These are phyloP conservation scores for Serinus canaria DNA, from an alignment of 2,113 vertebrate genomes.

Conservation along the genomic window DNA sequence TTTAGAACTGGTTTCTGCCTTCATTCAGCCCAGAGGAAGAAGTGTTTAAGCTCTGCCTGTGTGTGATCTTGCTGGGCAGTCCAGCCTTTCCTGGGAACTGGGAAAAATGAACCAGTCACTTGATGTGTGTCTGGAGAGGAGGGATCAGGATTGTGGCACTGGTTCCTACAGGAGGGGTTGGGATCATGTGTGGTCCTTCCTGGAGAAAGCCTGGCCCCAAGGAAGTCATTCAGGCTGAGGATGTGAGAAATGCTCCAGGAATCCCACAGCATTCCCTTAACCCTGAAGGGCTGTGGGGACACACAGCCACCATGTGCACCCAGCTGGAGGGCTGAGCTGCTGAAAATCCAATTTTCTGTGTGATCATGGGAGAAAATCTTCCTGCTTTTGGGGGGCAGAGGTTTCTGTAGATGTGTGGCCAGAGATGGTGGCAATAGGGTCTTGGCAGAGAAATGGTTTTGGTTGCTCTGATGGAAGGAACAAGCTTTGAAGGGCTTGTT, in stretches of 20 bases:
- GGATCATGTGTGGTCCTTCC: neutral
- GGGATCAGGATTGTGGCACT: neutral
- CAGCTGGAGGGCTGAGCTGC: neutral
- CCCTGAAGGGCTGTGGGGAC: neutral
- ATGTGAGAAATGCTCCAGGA: neutral
- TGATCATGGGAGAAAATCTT: accelerated
- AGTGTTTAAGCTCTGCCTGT: neutral
- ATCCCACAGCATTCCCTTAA: neutral
- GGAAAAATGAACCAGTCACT: neutral
- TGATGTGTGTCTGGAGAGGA: neutral
- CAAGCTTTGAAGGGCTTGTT: neutral
- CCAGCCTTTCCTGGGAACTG: neutral
- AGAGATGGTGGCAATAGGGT: neutral
- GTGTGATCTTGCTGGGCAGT: neutral
- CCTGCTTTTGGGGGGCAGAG: neutral
- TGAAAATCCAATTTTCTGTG: neutral
- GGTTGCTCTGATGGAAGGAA: neutral
- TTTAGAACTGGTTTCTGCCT: neutral
- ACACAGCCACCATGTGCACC: neutral
- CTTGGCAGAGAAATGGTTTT: neutral
- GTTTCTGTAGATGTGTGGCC: neutral
- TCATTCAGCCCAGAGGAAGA: neutral
- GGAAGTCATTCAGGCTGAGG: neutral
- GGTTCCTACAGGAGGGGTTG: accelerated
- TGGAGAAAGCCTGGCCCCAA: neutral